Conservation (phyloP, 2,888 invertebrate species). For the Synergus itoensis region DNA sequence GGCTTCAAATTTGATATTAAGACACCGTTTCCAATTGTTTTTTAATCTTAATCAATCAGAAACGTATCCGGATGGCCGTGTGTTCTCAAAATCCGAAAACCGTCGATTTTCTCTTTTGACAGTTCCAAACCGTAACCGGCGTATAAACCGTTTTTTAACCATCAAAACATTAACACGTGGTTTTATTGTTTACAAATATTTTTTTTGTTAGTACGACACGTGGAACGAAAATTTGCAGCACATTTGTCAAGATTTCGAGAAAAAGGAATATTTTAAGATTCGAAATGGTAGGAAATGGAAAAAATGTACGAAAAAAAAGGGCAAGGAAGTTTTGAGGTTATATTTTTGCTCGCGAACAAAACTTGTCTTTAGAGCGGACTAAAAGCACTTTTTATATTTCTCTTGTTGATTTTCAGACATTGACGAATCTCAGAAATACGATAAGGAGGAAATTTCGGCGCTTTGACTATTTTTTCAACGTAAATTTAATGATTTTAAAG, state of each 20-base stretch:
- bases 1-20: background rate
- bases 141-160: constrained; percentile 23
- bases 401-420: background rate
- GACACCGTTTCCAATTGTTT: constrained; percentile 23
- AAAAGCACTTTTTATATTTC: background rate
- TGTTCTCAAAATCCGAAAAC: constrained; percentile 18
- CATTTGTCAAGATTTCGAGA: background rate
- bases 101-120: constrained; percentile 21
- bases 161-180: constrained; percentile 37
- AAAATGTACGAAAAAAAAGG: background rate
- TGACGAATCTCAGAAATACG: background rate
- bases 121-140: constrained; percentile 1
- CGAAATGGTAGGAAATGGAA: background rate
- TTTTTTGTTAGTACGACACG: background rate
- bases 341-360: background rate
- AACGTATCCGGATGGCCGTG: constrained; percentile 12
- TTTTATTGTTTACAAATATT: constrained; percentile 16
- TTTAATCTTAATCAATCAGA: constrained; percentile 6
- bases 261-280: background rate
- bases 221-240: background rate
- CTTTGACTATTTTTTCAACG: background rate
- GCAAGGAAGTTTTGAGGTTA: background rate
- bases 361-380: background rate
- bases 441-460: background rate
- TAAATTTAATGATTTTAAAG: background rate